phyloP scores from a whole-genome alignment of 2,113 vertebrate genomes.

The Aegypius monachus region DNA sequence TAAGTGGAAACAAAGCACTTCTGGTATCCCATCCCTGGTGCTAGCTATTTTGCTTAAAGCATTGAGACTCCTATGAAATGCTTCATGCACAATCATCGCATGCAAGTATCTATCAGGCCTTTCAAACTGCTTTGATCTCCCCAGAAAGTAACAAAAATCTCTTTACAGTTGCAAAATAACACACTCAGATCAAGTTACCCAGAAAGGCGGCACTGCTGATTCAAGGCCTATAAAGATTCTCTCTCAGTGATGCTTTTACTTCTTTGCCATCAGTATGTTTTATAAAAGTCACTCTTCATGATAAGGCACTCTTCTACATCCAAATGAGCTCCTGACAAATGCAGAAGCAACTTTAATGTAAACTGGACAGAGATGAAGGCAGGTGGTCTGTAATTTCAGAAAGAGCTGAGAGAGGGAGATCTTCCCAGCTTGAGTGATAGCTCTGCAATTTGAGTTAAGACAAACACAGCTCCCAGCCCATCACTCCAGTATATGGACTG shows the following conservation, averaged over 20 bases:
- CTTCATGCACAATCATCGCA: background rate
- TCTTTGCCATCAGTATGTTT: background rate
- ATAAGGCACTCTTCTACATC: background rate
- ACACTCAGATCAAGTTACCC: background rate
- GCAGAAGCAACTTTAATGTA: background rate
- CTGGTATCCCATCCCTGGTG: constrained; percentile 11
- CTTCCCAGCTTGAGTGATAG: background rate
- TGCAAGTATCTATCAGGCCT: background rate
- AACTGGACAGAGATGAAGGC: background rate
- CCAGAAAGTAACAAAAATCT: background rate
- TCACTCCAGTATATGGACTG: background rate
- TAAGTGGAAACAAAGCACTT: constrained; percentile 27
- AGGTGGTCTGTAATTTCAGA: background rate
- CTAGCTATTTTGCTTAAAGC: background rate
- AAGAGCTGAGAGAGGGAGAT: background rate
- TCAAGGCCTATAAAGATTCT: background rate
- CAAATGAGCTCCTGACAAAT: background rate
- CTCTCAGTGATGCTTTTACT: background rate
- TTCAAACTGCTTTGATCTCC: background rate
- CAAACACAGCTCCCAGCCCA: background rate
- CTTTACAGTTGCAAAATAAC: background rate
- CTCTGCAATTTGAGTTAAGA: constrained; percentile 16
- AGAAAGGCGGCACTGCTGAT: background rate
- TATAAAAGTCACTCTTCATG: background rate
- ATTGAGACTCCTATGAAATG: background rate